Evolutionary conservation across 2,113 vertebrate genomes (phyloP).

Genomic region (Perca schrenkii): DNA sequence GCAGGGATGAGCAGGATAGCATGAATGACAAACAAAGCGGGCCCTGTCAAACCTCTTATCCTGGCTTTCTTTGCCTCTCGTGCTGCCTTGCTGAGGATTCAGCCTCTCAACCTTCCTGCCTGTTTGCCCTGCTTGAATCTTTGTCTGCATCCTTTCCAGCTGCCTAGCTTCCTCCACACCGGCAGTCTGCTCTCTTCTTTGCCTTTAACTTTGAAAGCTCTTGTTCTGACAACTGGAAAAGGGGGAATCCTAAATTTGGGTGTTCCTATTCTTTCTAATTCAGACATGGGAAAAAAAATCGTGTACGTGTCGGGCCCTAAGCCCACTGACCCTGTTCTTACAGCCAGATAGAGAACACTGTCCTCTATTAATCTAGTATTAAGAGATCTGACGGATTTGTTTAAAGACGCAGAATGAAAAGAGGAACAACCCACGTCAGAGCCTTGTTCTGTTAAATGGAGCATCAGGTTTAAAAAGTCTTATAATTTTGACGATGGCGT

Average conservation of each 20-base stretch:
- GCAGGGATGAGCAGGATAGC: slow-evolving; percentile 64
- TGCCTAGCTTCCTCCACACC: slow-evolving; percentile 29
- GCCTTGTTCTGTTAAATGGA: slow-evolving; percentile 26
- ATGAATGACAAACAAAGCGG: slow-evolving; percentile 75
- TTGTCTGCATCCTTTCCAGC: slow-evolving; percentile 40
- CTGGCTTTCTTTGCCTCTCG: slow-evolving; percentile 51
- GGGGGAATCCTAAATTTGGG: slow-evolving; percentile 48
- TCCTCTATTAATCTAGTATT: slow-evolving; percentile 54
- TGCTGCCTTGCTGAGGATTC: slow-evolving; percentile 61
- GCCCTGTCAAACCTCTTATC: slow-evolving; percentile 72
- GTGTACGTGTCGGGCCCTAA: slow-evolving; percentile 39
- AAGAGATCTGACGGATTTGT: slow-evolving; percentile 43
- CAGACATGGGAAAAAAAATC: slow-evolving; percentile 48
- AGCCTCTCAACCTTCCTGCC: slow-evolving; percentile 45
- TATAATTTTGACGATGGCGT: slow-evolving; percentile 1
- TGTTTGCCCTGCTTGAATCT: slow-evolving; percentile 46
- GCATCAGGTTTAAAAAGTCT: slow-evolving; percentile 17
- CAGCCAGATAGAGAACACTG: slow-evolving; percentile 46
- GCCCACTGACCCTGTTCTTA: slow-evolving; percentile 50
- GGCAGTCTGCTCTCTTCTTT: slow-evolving; percentile 23
- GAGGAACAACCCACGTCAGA: slow-evolving; percentile 18
- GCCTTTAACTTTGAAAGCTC: slow-evolving; percentile 30
- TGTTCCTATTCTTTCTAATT: slow-evolving; percentile 51
- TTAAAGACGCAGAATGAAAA: slow-evolving; percentile 44
- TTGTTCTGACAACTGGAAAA: slow-evolving; percentile 35